Base-by-base conservation (phyloP, 1,140 invertebrate species). In the Drosophila quadrilineata region DNA sequence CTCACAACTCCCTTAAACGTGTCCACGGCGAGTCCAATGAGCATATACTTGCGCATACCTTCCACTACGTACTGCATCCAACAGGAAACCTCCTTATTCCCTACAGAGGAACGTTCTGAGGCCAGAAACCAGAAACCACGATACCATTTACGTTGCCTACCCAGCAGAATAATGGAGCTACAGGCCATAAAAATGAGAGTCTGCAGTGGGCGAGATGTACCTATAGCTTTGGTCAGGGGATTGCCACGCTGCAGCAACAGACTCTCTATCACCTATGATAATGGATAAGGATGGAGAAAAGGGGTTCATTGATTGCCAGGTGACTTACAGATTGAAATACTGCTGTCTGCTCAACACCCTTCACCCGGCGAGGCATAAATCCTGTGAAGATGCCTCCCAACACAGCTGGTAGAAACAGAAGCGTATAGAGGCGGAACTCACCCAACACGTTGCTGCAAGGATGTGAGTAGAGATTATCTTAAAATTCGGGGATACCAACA, bases 91-190 rank as follows among this genome's bases (percentile, higher is more conserved):
- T 10, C 8, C 3, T 16, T 10, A n/a, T n/a, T n/a, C n/a, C n/a
- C n/a, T n/a, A n/a, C 6, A 9, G 6, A 5, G 41, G n/a, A 5
- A 33, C 3, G 3, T 14, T 66, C 67, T 3, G 75, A 70, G 4
- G 28, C 9, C 28, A 85, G 16, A n/a, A 74, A 76, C 75, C 79
- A 85, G 46, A 85, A 85, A 22, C 70, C 75, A 3, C 56, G 64
- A 26, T 54, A 54, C 17, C 56, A 57, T 6, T 19, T 31, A 2
- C 9, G 29, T 6, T 60, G 57, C 17, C 71, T 80, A 35, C 66
- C 79, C 35, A 74, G 26, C 48, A 85, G 28, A 17, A 85, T 74
- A 6, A 76, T 12, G 2, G 38, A 29, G 22, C 72, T 85, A 48
- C 66, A 66, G 21, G 21, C 10, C 75, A 85, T 85, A 26, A 85